Base-by-base conservation (phyloP, 2,797 vertebrate species). In the Gobionotothen gibberifrons region DNA sequence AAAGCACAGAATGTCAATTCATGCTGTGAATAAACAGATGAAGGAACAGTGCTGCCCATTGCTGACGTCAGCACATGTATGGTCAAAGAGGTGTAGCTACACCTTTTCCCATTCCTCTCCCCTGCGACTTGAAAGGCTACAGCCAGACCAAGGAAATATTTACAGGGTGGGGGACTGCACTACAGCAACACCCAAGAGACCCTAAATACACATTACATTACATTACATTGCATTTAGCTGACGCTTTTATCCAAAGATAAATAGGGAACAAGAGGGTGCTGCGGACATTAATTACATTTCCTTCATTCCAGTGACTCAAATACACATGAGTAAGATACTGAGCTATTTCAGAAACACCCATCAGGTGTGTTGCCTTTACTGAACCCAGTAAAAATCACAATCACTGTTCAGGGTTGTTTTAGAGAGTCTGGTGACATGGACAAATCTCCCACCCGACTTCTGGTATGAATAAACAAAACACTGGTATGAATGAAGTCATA, bases 1-100 rank as follows among this genome's bases (percentile, higher is more conserved):
- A 49, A 72, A 77, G 82, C 74, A 92, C 87, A 92, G 72, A 76
- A 88, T 85, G 73, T 76, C 81, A 71, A 86, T 91, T 92, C 89
- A 93, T 90, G 76, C 78, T 74, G 76, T 86, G 85, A 89, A 78
- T 87, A 72, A 89, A 88, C 83, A 77, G 76, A 72, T 65, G 62
- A 72, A 68, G 83, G 62, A 89, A 78, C 78, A 72, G 69, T 36
- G 69, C 63, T 70, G 64, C 74, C 73, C 72, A 70, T 82, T 84
- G 74, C 82, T 82, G 73, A 88, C 76, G 58, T 84, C 84, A 74
- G 77, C 70, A 81, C 52, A 29, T 60, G 66, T 64, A 64, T 9
- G 79, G 75, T 79, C 66, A 68, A 81, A 88, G 72, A 86, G 74
- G 83, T 87, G 80, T 66, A 88, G 77, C 77, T 80, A 65, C 85